Evolutionary conservation across 2,113 vertebrate species (phyloP), one percentile per base, ranked within the genome.

Genomic region (Actinemys pallida): DNA sequence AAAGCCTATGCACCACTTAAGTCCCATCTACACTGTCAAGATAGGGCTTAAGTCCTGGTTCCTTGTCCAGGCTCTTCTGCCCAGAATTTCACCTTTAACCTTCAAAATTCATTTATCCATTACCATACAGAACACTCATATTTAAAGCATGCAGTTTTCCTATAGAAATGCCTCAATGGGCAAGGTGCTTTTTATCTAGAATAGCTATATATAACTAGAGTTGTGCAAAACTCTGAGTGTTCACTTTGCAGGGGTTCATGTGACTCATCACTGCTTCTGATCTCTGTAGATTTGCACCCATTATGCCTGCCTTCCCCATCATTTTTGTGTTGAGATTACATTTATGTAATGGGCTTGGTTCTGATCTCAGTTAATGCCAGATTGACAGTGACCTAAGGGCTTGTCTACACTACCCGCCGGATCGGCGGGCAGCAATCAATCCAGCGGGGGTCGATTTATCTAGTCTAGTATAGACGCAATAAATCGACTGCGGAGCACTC

Each of bases 221-320:
- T 5, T 45, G 84, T 80, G 31, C n/a, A 87, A 76, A 76, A 69
- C 13, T 45, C 72, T 76, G 22, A 25, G 39, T 27, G 11, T 76
- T 76, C 39, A 22, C 11, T 45, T 76, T 42, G 39, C 39, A 45
- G n/a, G 89, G 49, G 45, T 83, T 81, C 47, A 25, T 35, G 59
- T 84, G 45, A 83, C 39, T 69, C 54, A 83, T 83, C 17, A 83
- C 24, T 27, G 20, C 24, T 39, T 90, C 90, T 14, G 62, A 2
- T 42, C 17, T 56, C 82, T 69, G 22, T 69, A 87, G 52, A 81
- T 10, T 45, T 81, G 16, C 54, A 81, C 8, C 47, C 45, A 39
- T 47, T 62, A 84, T 0, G 0, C 13, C 27, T 81, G n/a, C n/a
- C 35, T 31, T 16, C 54, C 24, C 50, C 24, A 50, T 14, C 14